phyloP scores from a whole-genome alignment of 2,888 invertebrate genomes.

The Stramonita haemastoma region DNA sequence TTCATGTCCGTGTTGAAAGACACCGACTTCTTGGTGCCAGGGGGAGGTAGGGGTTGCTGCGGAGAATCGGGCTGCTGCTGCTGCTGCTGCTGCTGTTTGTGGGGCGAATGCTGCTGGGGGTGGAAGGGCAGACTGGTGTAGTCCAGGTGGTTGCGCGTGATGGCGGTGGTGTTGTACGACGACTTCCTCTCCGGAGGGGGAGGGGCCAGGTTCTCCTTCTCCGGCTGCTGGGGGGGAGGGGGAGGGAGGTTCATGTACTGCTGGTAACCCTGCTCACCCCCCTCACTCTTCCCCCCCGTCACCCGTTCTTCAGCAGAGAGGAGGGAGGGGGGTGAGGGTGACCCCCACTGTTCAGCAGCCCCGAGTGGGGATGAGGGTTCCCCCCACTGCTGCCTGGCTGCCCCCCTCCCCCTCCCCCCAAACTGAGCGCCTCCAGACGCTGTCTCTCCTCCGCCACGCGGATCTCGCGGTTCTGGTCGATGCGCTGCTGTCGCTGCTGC shows the following conservation, averaged over 20 bases:
- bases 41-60: conserved; percentile 40
- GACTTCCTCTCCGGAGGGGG: conserved; percentile 91
- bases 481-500: conserved; percentile 58
- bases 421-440: conserved; percentile 58
- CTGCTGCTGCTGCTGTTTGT: conserved; percentile 45
- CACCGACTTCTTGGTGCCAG: conserved; percentile 76
- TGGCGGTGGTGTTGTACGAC: conserved; percentile 81
- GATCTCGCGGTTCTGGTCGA: conserved; percentile 64
- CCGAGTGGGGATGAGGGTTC: not conserved
- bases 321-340: not conserved
- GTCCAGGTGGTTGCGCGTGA: conserved; percentile 39
- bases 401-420: conserved; percentile 28
- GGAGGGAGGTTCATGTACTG: conserved; percentile 65
- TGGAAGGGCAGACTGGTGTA: conserved; percentile 46
- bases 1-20: conserved; percentile 77
- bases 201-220: conserved; percentile 43
- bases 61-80: conserved; percentile 10
- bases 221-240: conserved; percentile 49
- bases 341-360: not conserved
- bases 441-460: conserved; percentile 63
- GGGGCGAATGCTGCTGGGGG: conserved; percentile 39
- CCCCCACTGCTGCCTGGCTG: conserved; percentile 40
- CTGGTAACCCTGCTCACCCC: conserved; percentile 49
- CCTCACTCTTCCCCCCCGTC: not conserved
- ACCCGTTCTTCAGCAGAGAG: not conserved